Conservation (phyloP, 2,888 invertebrate genomes). For the Carcina quercana region DNA sequence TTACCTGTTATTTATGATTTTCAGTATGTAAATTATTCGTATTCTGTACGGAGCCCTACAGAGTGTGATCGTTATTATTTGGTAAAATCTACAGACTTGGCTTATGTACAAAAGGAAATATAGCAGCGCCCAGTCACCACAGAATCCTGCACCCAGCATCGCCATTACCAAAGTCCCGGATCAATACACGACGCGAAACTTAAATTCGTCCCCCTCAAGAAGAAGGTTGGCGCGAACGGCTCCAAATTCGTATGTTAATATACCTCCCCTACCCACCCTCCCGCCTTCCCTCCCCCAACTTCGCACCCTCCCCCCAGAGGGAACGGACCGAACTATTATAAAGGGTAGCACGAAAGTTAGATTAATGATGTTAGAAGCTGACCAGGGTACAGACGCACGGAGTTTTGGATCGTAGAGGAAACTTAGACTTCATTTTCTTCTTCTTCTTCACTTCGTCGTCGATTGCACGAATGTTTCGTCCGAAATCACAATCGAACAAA, state of each 20-base stretch:
- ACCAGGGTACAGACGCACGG: conserved; percentile 44
- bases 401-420: conserved; percentile 18
- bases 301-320: conserved; percentile 34
- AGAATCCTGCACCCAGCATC: too few relatives aligned
- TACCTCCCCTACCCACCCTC: conserved; percentile 31
- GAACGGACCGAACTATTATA: conserved; percentile 72
- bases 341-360: conserved; percentile 75
- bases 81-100: too few relatives aligned
- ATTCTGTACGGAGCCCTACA: too few relatives aligned
- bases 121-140: too few relatives aligned
- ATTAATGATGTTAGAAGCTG: conserved; percentile 76
- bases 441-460: too few relatives aligned
- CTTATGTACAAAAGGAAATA: too few relatives aligned
- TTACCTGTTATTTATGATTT: too few relatives aligned
- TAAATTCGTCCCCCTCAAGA: conserved; percentile 67
- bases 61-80: too few relatives aligned
- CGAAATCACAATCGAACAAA: too few relatives aligned
- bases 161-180: conserved; percentile 40
- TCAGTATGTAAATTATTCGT: too few relatives aligned
- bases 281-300: conserved; percentile 7
- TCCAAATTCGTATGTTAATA: conserved; percentile 73
- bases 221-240: conserved; percentile 59
- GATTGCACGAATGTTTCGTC: too few relatives aligned
- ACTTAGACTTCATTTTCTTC: too few relatives aligned
- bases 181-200: conserved; percentile 69